A percentile compares a stretch with the other conserved stretches of the same genome.
Evolutionary conservation across 64 coral and sea anemone genomes (phyloP).

Genomic region (Hydrozoanthus tunicans): DNA sequence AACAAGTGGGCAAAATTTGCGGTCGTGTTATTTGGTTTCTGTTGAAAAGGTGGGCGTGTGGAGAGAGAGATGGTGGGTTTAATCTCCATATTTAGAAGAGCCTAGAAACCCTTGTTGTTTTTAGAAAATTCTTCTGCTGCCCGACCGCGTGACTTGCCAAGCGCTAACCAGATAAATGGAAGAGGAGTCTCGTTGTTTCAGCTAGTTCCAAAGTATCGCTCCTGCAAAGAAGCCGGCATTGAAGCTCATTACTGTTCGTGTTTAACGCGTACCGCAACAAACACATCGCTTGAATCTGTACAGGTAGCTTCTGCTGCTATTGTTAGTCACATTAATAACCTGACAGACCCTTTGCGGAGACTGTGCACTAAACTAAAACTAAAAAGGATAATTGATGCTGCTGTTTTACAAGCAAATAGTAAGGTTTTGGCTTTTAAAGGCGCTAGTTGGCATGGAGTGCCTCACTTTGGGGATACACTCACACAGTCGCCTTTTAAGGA

Average conservation of each 20-base stretch:
- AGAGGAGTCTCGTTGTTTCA: constrained; percentile 39
- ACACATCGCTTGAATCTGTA: not conserved
- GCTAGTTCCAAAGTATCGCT: constrained; percentile 24
- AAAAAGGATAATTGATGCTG: constrained; percentile 16
- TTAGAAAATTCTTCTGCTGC: not conserved
- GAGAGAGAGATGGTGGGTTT: too few species aligned
- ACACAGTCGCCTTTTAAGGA: constrained; percentile 27
- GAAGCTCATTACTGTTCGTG: constrained; percentile 39
- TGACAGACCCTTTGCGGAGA: constrained; percentile 10
- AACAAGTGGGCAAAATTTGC: too few species aligned
- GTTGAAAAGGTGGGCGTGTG: too few species aligned
- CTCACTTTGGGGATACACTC: constrained; percentile 1
- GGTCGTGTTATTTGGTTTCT: too few species aligned
- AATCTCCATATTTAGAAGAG: too few species aligned
- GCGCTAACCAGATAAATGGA: not conserved
- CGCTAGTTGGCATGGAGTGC: constrained; percentile 15
- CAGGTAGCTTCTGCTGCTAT: not conserved
- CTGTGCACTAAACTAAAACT: constrained; percentile 15
- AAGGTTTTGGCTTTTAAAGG: constrained; percentile 30
- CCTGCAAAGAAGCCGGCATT: constrained; percentile 11
- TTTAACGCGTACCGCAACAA: constrained; percentile 24
- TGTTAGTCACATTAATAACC: constrained; percentile 5
- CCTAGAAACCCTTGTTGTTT: not conserved
- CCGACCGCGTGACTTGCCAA: constrained; percentile 9
- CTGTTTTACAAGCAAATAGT: not conserved